Evolutionary conservation across 2,888 invertebrate genomes (phyloP).

Genomic region (Pseudolycoriella hygida): DNA sequence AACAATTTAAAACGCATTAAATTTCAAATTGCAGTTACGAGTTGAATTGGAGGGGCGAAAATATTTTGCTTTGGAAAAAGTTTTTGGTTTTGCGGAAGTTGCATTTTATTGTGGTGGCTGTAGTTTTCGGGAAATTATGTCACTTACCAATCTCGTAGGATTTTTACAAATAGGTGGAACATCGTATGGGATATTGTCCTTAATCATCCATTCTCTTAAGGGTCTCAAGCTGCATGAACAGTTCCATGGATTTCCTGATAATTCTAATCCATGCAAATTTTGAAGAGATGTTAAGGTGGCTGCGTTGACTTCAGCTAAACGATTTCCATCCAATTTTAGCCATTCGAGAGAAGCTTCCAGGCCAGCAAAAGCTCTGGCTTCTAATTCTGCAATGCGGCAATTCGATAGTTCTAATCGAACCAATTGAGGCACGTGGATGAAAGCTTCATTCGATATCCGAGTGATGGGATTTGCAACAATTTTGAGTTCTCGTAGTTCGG

Average conservation of each 20-base stretch:
- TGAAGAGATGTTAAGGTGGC: constrained; percentile 47
- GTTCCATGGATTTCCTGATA: constrained; percentile 69
- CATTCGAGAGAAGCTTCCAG: constrained; percentile 55
- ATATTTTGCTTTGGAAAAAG: too few relatives aligned
- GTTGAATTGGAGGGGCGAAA: too few relatives aligned
- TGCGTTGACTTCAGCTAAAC: constrained; percentile 44
- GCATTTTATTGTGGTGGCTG: too few relatives aligned
- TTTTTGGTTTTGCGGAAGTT: too few relatives aligned
- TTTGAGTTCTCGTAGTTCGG: constrained; percentile 55
- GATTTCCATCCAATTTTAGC: constrained; percentile 61
- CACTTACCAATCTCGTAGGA: constrained; percentile 36
- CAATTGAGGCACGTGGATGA: constrained; percentile 44
- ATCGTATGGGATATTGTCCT: constrained; percentile 55
- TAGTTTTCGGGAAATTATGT: too few relatives aligned
- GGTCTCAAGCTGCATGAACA: constrained; percentile 61
- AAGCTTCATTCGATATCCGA: constrained; percentile 50
- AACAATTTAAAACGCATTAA: too few relatives aligned
- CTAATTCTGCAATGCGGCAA: constrained; percentile 50
- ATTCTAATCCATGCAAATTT: constrained; percentile 53
- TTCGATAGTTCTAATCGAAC: constrained; percentile 54
- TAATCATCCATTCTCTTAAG: constrained; percentile 60
- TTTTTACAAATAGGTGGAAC: constrained; percentile 50
- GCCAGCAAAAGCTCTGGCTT: constrained; percentile 52
- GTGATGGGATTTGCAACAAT: constrained; percentile 59
- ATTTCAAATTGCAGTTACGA: too few relatives aligned